Evolutionary conservation across 2,888 invertebrate species (phyloP), one percentile per base, ranked within the genome.

Genomic region (Agonopterix subpropinquella): DNA sequence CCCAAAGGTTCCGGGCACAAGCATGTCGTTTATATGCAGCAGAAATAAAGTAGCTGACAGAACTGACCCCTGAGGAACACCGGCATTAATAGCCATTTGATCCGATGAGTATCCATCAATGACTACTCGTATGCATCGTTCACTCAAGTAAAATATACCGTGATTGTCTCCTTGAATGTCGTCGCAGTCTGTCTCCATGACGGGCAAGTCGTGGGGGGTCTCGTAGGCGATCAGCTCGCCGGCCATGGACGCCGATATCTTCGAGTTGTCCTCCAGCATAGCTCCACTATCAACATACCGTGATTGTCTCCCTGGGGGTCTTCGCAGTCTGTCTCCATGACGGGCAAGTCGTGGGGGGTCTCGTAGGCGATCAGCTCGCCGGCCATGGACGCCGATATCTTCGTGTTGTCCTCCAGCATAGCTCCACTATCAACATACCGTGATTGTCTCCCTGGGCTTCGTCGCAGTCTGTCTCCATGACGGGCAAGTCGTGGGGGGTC

Each of bases 171-270:
- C 36, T 15, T 56, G 57, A 10, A 51, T 53, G 15, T 51, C 44
- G 46, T 59, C 60, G 54, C 49, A 48, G 48, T 57, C 58, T 45
- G 47, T 9, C 48, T 53, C 57, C 36, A 36, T n/a, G 36, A 59
- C 65, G 50, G 53, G 60, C 51, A 59, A 59, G 8, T 50, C 53
- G 28, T 49, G 47, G 42, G 49, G 55, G 56, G 70, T 75, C 52
- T 96, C 93, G 83, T 92, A 94, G 44, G 94, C 94, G 80, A 90
- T 92, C 53, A 95, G 80, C 51, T 91, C 91, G 45, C 85, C 81
- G 46, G 91, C 89, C 36, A 80, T 78, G 11, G 72, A 73, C 1
- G 88, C 73, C 52, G 85, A 77, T 44, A 93, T 78, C 65, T 89
- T 89, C 11, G 80, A 78, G 47, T 77, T 78, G 70, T 92, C 92